Conservation (phyloP, 2,888 invertebrate species). For the Orthosia cruda region DNA sequence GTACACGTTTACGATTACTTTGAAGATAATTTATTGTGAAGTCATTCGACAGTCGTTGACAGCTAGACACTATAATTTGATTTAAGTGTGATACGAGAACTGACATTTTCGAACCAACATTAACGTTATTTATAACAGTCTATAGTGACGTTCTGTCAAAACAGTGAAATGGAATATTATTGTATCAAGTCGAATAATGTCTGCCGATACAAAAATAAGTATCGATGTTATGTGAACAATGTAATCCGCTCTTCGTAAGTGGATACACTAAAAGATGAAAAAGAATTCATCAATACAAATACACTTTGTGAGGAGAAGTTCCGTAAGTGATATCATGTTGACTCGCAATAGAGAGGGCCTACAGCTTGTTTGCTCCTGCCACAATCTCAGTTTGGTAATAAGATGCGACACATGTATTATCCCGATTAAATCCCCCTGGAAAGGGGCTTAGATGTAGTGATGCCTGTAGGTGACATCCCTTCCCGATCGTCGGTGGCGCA, state of each 20-base stretch:
- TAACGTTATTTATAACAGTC: constrained; percentile 16
- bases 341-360: constrained; percentile 82
- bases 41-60: constrained; percentile 70
- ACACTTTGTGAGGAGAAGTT: constrained; percentile 83
- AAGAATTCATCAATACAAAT: constrained; percentile 86
- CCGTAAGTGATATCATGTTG: constrained; percentile 89
- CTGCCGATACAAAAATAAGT: constrained; percentile 28
- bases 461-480: constrained; percentile 78
- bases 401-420: constrained; percentile 91
- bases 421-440: constrained; percentile 88
- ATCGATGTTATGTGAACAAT: constrained; percentile 49
- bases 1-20: constrained; percentile 77
- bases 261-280: constrained; percentile 80
- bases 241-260: constrained; percentile 75
- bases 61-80: constrained; percentile 71
- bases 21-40: constrained; percentile 77
- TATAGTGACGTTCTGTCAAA: constrained; percentile 24
- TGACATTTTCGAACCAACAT: constrained; percentile 29
- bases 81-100: constrained; percentile 26
- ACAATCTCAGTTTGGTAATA: constrained; percentile 91
- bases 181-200: constrained; percentile 17
- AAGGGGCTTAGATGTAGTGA: constrained; percentile 87
- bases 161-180: constrained; percentile 20
- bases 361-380: constrained; percentile 87
- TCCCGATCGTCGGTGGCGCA: constrained; percentile 65